These are phyloP conservation scores for Tyrannus savana DNA, from an alignment of 2,113 vertebrate species.

Conservation along the genomic window DNA sequence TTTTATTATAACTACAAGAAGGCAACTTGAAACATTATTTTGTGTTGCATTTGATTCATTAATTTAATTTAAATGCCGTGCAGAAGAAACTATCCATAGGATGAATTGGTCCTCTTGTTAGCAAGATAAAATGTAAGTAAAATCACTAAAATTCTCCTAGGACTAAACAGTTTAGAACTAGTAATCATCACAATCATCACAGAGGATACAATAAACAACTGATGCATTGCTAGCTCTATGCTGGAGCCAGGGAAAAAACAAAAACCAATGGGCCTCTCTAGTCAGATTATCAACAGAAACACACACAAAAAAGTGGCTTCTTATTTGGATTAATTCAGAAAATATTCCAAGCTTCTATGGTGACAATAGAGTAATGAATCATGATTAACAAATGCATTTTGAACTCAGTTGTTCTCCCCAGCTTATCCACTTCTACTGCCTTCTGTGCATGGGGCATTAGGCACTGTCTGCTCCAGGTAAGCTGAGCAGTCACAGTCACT, in stretches of 20 bases:
- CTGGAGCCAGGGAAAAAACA: neutral
- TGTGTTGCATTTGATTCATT: neutral
- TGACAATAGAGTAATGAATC: neutral
- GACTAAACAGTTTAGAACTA: neutral
- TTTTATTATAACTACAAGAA: neutral
- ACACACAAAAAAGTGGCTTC: accelerated
- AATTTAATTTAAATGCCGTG: neutral
- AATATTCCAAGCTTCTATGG: neutral
- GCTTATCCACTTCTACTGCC: neutral
- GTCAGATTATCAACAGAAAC: neutral
- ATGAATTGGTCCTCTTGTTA: neutral
- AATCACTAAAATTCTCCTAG: neutral
- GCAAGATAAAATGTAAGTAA: neutral
- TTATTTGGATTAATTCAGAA: neutral
- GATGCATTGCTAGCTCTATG: neutral
- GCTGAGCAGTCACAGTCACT: neutral
- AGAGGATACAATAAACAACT: neutral
- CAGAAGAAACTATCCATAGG: neutral
- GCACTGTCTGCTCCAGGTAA: neutral
- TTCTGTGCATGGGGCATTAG: neutral
- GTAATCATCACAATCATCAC: neutral
- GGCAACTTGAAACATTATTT: neutral
- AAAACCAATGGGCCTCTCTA: neutral
- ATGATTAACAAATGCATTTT: neutral
- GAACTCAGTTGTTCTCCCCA: neutral